A percentile compares a stretch with the other conserved stretches of the same genome.
Evolutionary conservation across 53 echinoderm and acorn worm genomes (phyloP).

Genomic region (Holothuria scabra): DNA sequence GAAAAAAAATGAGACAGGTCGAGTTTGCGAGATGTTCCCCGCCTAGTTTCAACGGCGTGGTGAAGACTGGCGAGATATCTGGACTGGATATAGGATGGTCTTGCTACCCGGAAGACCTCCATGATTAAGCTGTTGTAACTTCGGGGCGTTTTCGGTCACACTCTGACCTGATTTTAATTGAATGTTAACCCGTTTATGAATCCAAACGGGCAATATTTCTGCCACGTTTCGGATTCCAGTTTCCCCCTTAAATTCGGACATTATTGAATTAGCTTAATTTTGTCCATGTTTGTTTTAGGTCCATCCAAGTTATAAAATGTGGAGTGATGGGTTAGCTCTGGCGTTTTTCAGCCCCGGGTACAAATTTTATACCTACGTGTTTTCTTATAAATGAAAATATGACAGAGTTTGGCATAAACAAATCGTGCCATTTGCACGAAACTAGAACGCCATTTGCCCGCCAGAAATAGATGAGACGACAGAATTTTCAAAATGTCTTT

Average conservation of each 20-base stretch:
- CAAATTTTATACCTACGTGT: slow-evolving; percentile 26
- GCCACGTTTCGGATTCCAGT: neutral
- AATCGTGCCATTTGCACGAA: slow-evolving; percentile 40
- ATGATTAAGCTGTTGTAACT: slow-evolving; percentile 36
- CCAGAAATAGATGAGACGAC: slow-evolving; percentile 28
- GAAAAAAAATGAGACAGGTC: too few relatives aligned
- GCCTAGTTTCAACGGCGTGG: too few relatives aligned
- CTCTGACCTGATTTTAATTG: slow-evolving; percentile 35
- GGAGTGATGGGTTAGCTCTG: slow-evolving; percentile 33
- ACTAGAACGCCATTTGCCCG: slow-evolving; percentile 46
- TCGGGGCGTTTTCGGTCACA: slow-evolving; percentile 41
- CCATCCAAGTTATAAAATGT: slow-evolving; percentile 38
- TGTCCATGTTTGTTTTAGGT: slow-evolving; percentile 40
- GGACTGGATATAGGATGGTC: slow-evolving; percentile 22
- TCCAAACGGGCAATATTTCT: slow-evolving; percentile 30
- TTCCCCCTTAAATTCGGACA: slow-evolving; percentile 36
- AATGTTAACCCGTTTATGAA: slow-evolving; percentile 44
- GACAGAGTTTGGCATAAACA: slow-evolving; percentile 42
- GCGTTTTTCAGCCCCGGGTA: slow-evolving; percentile 29
- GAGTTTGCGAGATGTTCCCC: too few relatives aligned
- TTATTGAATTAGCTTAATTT: slow-evolving; percentile 47
- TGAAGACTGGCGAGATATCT: too few relatives aligned
- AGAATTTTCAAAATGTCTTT: slow-evolving; percentile 44
- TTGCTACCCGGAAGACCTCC: slow-evolving; percentile 30
- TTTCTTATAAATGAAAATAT: slow-evolving; percentile 44